Conservation (phyloP, 2,113 vertebrate species). For the Rhinogobius similis region DNA sequence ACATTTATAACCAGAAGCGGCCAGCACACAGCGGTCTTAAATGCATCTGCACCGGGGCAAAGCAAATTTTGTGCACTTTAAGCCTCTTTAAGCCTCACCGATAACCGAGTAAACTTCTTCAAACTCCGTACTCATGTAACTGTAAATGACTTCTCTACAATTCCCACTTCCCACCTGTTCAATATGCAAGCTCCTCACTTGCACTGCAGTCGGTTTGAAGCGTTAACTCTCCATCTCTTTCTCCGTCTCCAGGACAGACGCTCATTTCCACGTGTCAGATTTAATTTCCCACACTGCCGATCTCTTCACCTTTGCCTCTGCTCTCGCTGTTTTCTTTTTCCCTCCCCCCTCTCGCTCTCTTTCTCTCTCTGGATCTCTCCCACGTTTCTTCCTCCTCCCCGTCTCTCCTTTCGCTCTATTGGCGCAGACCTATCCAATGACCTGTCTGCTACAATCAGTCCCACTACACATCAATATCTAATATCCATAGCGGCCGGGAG, state of each 20-base stretch:
- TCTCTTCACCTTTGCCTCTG: conserved; percentile 9
- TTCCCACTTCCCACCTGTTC: not conserved
- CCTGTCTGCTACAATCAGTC: conserved; percentile 42
- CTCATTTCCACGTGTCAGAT: conserved; percentile 32
- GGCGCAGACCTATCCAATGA: conserved; percentile 20
- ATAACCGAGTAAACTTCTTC: no score
- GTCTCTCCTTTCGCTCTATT: not conserved
- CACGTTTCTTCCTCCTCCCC: not conserved
- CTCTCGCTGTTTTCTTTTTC: not conserved
- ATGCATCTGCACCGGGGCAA: no score
- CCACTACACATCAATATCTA: conserved; percentile 36
- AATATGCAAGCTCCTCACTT: not conserved
- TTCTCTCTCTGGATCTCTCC: not conserved
- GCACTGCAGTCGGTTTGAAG: not conserved
- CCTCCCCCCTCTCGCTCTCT: not conserved
- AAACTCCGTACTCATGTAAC: no score
- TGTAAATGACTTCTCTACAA: no score
- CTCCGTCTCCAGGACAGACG: not conserved
- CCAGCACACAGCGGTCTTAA: no score
- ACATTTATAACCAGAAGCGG: no score
- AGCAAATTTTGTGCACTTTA: no score
- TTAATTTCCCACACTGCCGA: conserved; percentile 34
- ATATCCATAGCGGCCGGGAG: conserved; percentile 25
- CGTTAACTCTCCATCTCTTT: not conserved
- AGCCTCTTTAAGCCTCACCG: no score